Percentiles rank a stretch among this genome's conserved stretches.
Conservation (phyloP, 2,888 invertebrate genomes). For the Metellina segmentata region DNA sequence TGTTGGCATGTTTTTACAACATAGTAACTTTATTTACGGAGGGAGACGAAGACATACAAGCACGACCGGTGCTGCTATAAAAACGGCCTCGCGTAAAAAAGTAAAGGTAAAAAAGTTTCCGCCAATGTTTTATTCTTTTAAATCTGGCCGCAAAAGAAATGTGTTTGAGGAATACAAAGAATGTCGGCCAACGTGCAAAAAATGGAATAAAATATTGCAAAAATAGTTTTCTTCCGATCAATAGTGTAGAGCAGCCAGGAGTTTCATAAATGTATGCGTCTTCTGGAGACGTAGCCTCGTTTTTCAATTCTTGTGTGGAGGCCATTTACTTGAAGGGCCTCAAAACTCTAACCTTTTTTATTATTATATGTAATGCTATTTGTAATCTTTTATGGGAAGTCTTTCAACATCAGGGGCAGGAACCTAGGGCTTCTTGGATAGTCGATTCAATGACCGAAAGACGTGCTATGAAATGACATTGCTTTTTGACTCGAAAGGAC, state of each 20-base stretch:
- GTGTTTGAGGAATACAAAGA: slow-evolving; percentile 59
- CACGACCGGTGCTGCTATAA: slow-evolving; percentile 22
- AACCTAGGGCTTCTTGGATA: background rate
- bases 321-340: slow-evolving; percentile 22
- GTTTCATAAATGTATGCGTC: slow-evolving; percentile 69
- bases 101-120: slow-evolving; percentile 38
- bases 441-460: background rate
- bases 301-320: slow-evolving; percentile 47
- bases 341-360: slow-evolving; percentile 4
- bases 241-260: slow-evolving; percentile 42
- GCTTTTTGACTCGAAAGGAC: background rate
- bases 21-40: background rate
- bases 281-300: slow-evolving; percentile 28
- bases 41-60: slow-evolving; percentile 28
- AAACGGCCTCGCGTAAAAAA: slow-evolving; percentile 32
- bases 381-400: slow-evolving; percentile 32
- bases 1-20: background rate
- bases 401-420: slow-evolving; percentile 12
- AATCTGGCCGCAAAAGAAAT: slow-evolving; percentile 61
- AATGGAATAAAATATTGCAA: slow-evolving; percentile 69
- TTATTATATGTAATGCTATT: slow-evolving; percentile 30
- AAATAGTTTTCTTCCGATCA: slow-evolving; percentile 57
- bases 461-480: background rate
- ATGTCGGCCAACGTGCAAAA: slow-evolving; percentile 48
- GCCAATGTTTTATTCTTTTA: slow-evolving; percentile 63